Evolutionary conservation across 2,113 vertebrate species (phyloP).

Genomic region (Protobothrops mucrosquamatus): DNA sequence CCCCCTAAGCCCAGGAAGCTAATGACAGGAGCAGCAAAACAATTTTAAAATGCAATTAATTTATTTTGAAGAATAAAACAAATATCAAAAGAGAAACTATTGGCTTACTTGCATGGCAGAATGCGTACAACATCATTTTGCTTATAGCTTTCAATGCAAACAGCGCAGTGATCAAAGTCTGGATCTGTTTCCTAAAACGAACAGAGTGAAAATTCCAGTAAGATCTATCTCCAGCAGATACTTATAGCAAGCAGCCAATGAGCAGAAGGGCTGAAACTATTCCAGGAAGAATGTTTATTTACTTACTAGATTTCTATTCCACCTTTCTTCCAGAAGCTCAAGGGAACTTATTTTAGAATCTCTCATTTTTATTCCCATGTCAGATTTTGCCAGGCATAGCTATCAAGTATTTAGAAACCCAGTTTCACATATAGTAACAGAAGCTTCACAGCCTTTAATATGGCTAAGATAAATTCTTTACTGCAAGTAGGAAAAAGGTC

Average conservation of each 20-base stretch:
- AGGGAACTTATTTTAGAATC: not conserved
- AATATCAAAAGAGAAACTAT: constrained; percentile 36
- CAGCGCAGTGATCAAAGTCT: constrained; percentile 97
- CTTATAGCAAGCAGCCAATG: not conserved
- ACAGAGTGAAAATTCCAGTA: constrained; percentile 56
- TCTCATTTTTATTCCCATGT: not conserved
- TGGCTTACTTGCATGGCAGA: constrained; percentile 95
- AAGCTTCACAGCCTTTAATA: not conserved
- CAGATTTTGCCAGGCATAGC: not conserved
- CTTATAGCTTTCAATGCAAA: constrained; percentile 97
- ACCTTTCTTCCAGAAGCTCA: not conserved
- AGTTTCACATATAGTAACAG: not conserved
- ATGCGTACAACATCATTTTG: constrained; percentile 95
- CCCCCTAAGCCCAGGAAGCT: not conserved
- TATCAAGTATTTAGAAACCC: not conserved
- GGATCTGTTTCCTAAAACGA: constrained; percentile 90
- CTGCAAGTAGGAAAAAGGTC: not conserved
- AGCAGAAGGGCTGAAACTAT: not conserved
- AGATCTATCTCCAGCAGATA: constrained; percentile 21
- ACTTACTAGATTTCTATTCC: not conserved
- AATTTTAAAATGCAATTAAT: not conserved
- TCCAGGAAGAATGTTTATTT: not conserved
- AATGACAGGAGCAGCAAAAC: not conserved
- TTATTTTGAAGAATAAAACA: constrained; percentile 12
- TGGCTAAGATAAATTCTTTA: not conserved